Conservation (phyloP, 2,797 vertebrate species). For the Podarcis siculus region DNA sequence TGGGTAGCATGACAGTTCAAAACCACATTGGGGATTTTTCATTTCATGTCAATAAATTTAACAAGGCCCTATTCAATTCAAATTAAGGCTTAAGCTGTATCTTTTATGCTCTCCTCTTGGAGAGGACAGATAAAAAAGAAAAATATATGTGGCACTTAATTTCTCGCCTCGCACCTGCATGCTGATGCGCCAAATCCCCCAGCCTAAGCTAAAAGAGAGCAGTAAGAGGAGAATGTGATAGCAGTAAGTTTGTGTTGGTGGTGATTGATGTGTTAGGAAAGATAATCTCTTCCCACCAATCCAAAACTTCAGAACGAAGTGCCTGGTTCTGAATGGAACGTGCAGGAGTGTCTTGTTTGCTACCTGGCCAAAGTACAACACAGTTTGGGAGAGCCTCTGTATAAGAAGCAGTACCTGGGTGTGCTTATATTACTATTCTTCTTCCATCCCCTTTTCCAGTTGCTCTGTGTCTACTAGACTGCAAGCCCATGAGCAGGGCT, state of each 20-base stretch:
- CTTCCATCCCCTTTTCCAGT: not conserved
- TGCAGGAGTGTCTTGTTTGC: conserved; percentile 60
- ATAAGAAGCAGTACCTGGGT: not conserved
- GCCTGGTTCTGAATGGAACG: conserved; percentile 63
- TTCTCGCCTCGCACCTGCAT: conserved; percentile 11
- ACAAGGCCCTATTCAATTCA: conserved; percentile 67
- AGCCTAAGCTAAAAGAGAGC: not conserved
- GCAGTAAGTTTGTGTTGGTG: conserved; percentile 26
- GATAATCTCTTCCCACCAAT: conserved; percentile 35
- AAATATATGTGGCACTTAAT: conserved; percentile 26
- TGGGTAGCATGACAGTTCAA: conserved; percentile 65
- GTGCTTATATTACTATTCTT: not conserved
- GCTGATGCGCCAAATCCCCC: not conserved
- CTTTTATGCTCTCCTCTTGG: conserved; percentile 53
- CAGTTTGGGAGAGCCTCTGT: conserved; percentile 23
- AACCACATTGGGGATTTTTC: conserved; percentile 66
- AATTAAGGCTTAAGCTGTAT: conserved; percentile 58
- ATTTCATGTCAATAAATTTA: conserved; percentile 74
- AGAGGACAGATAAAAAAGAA: conserved; percentile 45
- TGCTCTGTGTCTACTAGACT: not conserved
- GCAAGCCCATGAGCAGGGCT: not conserved
- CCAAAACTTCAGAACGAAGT: conserved; percentile 9
- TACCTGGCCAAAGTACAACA: conserved; percentile 53
- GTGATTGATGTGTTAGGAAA: conserved; percentile 49
- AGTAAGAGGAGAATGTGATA: not conserved